These are phyloP conservation scores for Graptemys geographica DNA, from an alignment of 2,797 vertebrate genomes.

Conservation along the genomic window DNA sequence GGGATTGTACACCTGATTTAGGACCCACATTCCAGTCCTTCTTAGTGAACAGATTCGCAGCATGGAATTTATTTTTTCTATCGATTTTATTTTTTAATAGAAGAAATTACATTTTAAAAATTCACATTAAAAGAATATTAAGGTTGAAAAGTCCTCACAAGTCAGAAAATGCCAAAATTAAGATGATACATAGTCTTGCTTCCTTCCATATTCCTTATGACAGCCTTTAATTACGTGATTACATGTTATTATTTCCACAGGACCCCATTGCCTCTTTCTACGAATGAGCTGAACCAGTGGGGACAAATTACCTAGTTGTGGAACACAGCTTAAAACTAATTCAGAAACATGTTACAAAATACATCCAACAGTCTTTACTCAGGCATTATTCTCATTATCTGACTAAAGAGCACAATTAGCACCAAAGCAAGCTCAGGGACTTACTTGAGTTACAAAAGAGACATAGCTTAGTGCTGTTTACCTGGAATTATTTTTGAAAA, in stretches of 20 bases:
- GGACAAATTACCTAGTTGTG: slow-evolving; percentile 10
- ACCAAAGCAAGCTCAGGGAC: background rate
- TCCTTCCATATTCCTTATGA: background rate
- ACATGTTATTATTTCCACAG: slow-evolving; percentile 18
- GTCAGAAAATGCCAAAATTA: background rate
- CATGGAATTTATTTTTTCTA: background rate
- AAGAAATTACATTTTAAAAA: background rate
- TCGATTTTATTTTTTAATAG: background rate
- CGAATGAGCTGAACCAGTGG: slow-evolving; percentile 5
- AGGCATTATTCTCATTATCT: background rate
- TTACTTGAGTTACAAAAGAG: background rate
- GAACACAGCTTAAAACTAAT: slow-evolving; percentile 7
- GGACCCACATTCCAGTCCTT: background rate
- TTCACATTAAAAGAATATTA: background rate
- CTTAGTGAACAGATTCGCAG: background rate
- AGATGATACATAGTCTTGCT: background rate
- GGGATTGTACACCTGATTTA: background rate
- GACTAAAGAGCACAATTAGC: background rate
- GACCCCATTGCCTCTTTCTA: background rate
- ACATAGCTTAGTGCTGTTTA: background rate
- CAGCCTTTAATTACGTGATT: background rate
- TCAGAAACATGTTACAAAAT: background rate
- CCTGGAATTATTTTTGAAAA: background rate
- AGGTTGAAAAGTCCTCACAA: background rate
- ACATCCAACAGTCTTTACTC: background rate